These are phyloP conservation scores for Ephestia elutella DNA, from an alignment of 1,140 invertebrate genomes.

Conservation along the genomic window DNA sequence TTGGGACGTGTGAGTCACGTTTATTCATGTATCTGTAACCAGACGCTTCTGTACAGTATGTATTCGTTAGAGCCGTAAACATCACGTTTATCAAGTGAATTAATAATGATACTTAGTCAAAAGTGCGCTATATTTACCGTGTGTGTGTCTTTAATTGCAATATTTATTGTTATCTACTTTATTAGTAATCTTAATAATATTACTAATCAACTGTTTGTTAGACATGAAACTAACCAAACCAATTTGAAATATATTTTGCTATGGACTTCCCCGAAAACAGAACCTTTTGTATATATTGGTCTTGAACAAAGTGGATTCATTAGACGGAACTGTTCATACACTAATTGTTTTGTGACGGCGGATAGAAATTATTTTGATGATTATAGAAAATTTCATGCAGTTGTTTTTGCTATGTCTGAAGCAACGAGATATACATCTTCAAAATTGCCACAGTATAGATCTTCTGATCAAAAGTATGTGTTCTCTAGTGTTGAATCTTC, in stretches of 20 bases:
- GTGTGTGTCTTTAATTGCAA: background rate
- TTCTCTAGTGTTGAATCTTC: constrained; percentile 58
- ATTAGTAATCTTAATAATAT: background rate
- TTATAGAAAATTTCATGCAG: constrained; percentile 51
- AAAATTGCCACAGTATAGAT: constrained; percentile 32
- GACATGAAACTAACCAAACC: background rate
- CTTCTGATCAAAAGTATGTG: constrained; percentile 51
- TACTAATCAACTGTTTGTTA: background rate
- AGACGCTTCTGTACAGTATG: too few species aligned
- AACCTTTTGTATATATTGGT: constrained; percentile 47
- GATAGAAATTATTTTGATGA: constrained; percentile 35
- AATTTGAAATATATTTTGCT: constrained; percentile 47
- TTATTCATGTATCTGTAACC: too few species aligned
- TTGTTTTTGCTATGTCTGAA: constrained; percentile 50
- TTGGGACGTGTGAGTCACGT: too few species aligned
- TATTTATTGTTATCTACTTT: background rate
- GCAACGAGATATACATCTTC: constrained; percentile 16
- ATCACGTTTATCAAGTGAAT: background rate
- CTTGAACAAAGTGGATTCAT: constrained; percentile 37
- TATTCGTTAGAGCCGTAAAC: too few species aligned
- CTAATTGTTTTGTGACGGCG: constrained; percentile 48
- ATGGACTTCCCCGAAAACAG: constrained; percentile 42
- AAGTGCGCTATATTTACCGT: background rate
- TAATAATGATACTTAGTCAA: background rate
- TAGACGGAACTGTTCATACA: constrained; percentile 36